These are phyloP conservation scores for Amphibalanus amphitrite DNA, from an alignment of 1,140 invertebrate species.

Conservation along the genomic window DNA sequence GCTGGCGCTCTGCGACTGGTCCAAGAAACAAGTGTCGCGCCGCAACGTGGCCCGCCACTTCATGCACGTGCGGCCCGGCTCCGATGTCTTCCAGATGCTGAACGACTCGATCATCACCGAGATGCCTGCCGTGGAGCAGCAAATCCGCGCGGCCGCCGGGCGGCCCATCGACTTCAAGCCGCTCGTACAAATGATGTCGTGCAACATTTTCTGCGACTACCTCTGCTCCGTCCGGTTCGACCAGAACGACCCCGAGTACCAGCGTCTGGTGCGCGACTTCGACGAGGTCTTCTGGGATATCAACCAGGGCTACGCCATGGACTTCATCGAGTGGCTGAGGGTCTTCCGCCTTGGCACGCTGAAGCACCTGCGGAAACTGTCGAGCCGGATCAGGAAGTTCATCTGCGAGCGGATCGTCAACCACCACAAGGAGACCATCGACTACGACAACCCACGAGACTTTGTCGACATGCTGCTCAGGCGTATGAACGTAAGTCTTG, in stretches of 20 bases:
- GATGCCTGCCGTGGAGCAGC: conserved; percentile 15
- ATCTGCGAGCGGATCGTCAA: conserved; percentile 48
- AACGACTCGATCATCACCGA: conserved; percentile 13
- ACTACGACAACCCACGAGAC: conserved; percentile 30
- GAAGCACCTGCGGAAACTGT: conserved; percentile 45
- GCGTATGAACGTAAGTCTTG: conserved; percentile 28
- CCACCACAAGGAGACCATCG: conserved; percentile 17
- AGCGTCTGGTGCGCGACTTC: conserved; percentile 47
- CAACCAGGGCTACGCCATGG: conserved; percentile 68
- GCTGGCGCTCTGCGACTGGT: conserved; percentile 70
- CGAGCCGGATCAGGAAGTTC: conserved; percentile 50
- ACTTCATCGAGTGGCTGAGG: conserved; percentile 67
- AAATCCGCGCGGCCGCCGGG: conserved; percentile 5
- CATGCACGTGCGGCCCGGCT: conserved; percentile 37
- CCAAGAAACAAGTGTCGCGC: conserved; percentile 53
- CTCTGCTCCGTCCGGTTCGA: conserved; percentile 60
- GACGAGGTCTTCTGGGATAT: conserved; percentile 76
- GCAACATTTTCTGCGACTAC: conserved; percentile 67
- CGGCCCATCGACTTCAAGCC: conserved; percentile 36
- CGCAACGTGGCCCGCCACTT: conserved; percentile 40
- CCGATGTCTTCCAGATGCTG: conserved; percentile 11
- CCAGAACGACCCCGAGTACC: conserved; percentile 42
- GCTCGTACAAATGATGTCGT: conserved; percentile 39
- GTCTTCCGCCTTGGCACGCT: conserved; percentile 51
- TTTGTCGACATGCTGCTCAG: conserved; percentile 53